These are phyloP conservation scores for Laterallus jamaicensis DNA, from an alignment of 2,113 vertebrate genomes.

Conservation along the genomic window DNA sequence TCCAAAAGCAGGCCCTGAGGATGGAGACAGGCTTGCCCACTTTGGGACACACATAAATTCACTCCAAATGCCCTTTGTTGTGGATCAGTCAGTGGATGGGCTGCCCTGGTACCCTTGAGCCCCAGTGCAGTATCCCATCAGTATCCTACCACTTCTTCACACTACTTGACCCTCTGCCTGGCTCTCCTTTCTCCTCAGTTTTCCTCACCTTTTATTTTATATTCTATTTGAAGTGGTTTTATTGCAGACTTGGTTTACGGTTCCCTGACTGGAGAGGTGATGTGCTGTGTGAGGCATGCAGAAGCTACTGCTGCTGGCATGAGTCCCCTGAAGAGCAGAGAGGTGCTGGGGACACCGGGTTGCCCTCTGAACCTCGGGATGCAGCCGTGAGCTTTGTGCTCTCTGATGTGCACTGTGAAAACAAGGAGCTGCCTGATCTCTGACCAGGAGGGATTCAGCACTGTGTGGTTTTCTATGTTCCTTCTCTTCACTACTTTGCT, in stretches of 20 bases:
- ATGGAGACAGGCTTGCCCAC: background rate
- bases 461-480: background rate
- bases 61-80: background rate
- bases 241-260: background rate
- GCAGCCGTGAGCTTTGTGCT: background rate
- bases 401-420: background rate
- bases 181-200: background rate
- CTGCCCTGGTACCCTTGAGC: background rate
- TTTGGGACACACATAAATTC: background rate
- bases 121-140: background rate
- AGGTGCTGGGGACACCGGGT: background rate
- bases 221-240: background rate
- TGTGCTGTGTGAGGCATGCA: background rate
- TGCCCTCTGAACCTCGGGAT: background rate
- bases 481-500: background rate
- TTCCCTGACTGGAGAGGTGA: background rate
- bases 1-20: background rate
- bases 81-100: background rate
- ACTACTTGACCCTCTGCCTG: background rate
- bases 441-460: background rate
- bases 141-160: background rate
- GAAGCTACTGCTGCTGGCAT: background rate
- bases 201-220: background rate
- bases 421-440: background rate
- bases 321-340: background rate